Evolutionary conservation across 2,888 invertebrate genomes (phyloP), one percentile per base, ranked within the genome.

Genomic region (Idaea straminata): DNA sequence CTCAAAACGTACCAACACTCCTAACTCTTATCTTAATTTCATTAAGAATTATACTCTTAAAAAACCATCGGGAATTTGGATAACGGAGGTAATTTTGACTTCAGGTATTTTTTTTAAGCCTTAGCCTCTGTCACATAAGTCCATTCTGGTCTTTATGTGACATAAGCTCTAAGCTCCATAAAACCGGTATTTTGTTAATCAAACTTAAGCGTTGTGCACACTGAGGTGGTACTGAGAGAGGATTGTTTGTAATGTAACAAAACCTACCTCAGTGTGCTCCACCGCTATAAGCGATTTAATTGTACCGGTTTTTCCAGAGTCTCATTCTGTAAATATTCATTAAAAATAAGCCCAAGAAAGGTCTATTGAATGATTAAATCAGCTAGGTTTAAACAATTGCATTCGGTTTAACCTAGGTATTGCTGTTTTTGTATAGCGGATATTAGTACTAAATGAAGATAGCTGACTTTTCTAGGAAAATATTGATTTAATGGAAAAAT

Each of bases 11-110:
- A 25, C 74, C 84, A 16, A 71, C 66, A 62, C 63, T 82, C 65
- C 66, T 80, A 2, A 63, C 86, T 16, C 69, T 86, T 34, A 64
- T 75, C 5, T 61, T 86, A 15, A 63, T 82, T 10, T 76, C 82
- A 35, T 67, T 87, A 6, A 80, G 77, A 68, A 74, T 83, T 69
- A 70, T 85, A 64, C 68, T 84, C 60, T 71, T 74, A 68, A 77
- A 79, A 61, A 78, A 76, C 38, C 80, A 83, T 35, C 81, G 80
- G 15, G 89, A 87, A 62, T 82, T 86, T 74, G 89, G 91, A 85
- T 91, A 91, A 83, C 86, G 76, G 38, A 15, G 4, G 35, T 35
- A n/a, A n/a, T 5, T 13, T 35, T 35, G 5, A 35, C 66, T 38
- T 62, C 36, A 15, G 15, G 15, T 59, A 59, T 59, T 16, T 59